A percentile compares a stretch with the other conserved stretches of the same genome.
Conservation (phyloP, 2,113 vertebrate species). For the Neoarius graeffei region DNA sequence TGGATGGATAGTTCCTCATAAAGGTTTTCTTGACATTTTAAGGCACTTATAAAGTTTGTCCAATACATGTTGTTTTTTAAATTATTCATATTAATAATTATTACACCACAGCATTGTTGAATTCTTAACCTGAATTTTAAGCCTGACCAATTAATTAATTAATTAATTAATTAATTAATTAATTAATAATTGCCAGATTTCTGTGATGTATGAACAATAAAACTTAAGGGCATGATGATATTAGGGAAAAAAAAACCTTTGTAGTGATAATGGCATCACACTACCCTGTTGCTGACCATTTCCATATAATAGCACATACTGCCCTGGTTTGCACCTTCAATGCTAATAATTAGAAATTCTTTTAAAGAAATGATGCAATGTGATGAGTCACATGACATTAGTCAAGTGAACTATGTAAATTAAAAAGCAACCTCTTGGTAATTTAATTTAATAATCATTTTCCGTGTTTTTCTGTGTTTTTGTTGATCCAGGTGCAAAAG, state of each 20-base stretch:
- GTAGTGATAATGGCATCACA: not conserved
- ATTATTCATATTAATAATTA: not conserved
- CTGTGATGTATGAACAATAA: not conserved
- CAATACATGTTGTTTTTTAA: not conserved
- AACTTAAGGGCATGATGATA: not conserved
- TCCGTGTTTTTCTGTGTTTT: slow-evolving; percentile 5
- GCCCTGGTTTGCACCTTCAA: not conserved
- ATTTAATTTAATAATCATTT: not conserved
- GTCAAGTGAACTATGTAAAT: not conserved
- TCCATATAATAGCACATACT: not conserved
- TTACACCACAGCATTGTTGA: not conserved
- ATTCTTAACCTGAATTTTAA: not conserved
- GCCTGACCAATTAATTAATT: not conserved
- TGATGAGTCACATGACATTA: not conserved
- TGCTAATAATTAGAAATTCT: not conserved
- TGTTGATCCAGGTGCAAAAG: slow-evolving; percentile 61
- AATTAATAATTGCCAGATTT: not conserved
- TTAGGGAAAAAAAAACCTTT: not conserved
- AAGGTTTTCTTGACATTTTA: not conserved
- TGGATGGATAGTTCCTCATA: not conserved
- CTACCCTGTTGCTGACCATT: not conserved
- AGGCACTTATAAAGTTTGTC: not conserved
- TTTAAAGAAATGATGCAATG: not conserved
- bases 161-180: not conserved
- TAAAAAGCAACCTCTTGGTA: not conserved